phyloP scores from a whole-genome alignment of 1,140 invertebrate species.

The Diachasmimorpha longicaudata region DNA sequence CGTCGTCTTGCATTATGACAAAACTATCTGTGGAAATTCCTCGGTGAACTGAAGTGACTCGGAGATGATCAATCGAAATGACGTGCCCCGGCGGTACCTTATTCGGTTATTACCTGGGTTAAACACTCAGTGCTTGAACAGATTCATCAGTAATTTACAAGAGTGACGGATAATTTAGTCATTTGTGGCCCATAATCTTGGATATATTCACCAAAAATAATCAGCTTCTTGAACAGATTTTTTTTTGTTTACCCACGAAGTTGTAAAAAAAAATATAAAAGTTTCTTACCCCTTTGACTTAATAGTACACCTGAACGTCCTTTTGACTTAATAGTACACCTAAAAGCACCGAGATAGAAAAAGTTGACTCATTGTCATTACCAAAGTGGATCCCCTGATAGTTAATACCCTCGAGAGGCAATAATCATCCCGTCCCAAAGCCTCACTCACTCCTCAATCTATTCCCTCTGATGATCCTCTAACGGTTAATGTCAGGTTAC shows the following conservation, averaged over 20 bases:
- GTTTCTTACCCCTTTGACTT: neutral
- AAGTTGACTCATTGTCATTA: neutral
- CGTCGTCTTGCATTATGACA: slow-evolving; percentile 50
- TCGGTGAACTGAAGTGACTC: slow-evolving; percentile 27
- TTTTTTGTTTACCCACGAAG: no score
- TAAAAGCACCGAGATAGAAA: neutral
- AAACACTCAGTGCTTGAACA: neutral
- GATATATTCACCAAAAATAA: no score
- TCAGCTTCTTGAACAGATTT: no score
- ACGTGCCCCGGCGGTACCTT: neutral
- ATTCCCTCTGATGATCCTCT: neutral
- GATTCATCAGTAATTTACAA: neutral
- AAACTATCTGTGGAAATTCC: slow-evolving; percentile 40
- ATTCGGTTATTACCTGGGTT: neutral
- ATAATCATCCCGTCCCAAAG: neutral
- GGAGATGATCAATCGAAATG: slow-evolving; percentile 12
- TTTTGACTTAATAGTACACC: neutral
- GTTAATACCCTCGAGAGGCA: neutral
- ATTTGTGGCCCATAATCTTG: neutral
- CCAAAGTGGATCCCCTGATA: neutral
- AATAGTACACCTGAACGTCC: neutral
- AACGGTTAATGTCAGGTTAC: neutral
- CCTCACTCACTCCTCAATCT: neutral
- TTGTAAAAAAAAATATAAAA: neutral
- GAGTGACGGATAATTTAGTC: neutral